Evolutionary conservation across 2,113 vertebrate genomes (phyloP).

Genomic region (Xenopus laevis): DNA sequence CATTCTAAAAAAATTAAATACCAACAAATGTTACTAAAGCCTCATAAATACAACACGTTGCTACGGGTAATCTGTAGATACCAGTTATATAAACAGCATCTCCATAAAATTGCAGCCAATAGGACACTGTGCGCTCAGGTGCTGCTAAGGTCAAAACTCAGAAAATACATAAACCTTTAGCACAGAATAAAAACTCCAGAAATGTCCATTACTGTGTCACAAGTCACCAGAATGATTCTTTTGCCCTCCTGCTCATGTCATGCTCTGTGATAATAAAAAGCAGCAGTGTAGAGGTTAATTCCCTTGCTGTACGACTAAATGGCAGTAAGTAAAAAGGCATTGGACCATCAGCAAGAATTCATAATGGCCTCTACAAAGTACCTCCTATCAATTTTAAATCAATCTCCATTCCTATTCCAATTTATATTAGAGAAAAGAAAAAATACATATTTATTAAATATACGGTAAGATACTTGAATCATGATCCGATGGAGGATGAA

Average conservation of each 20-base stretch:
- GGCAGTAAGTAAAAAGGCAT: constrained; percentile 11
- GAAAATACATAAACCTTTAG: no score
- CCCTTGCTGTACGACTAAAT: constrained; percentile 20
- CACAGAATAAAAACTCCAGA: constrained; percentile 4
- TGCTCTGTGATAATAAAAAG: constrained; percentile 28
- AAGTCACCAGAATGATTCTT: constrained; percentile 11
- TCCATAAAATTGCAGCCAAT: no score
- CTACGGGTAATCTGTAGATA: no score
- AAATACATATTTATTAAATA: constrained; percentile 38
- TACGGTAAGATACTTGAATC: constrained; percentile 2
- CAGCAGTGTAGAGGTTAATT: constrained; percentile 37
- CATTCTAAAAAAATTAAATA: no score
- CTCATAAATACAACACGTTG: no score
- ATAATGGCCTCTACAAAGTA: constrained; percentile 7
- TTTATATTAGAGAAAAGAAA: constrained; percentile 16
- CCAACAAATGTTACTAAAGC: no score
- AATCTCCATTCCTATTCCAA: background rate
- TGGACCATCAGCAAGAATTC: constrained; percentile 18
- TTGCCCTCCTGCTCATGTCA: constrained; percentile 22
- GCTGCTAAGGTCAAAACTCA: no score
- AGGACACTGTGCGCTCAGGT: no score
- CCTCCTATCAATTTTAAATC: constrained; percentile 19
- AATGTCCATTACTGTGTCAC: constrained; percentile 6
- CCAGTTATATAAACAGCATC: no score
- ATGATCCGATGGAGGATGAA: constrained; percentile 4